Evolutionary conservation across 2,113 vertebrate species (phyloP).

Genomic region (Pandion haliaetus): DNA sequence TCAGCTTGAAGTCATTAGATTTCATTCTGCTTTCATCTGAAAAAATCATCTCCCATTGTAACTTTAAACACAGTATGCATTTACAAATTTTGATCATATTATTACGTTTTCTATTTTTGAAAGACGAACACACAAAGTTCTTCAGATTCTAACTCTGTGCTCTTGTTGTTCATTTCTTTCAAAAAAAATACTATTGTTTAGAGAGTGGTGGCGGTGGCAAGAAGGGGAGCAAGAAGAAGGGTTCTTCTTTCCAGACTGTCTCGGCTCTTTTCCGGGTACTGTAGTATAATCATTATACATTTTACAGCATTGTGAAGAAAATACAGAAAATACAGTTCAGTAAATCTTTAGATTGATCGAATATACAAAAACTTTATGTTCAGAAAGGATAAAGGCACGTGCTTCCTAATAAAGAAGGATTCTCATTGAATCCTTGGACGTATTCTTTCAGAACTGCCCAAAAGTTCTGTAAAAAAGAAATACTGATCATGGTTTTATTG

Average conservation of each 20-base stretch:
- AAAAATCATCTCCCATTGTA: background rate
- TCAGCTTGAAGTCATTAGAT: background rate
- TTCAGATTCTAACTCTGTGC: background rate
- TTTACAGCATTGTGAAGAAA: background rate
- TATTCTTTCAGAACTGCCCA: background rate
- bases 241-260: conserved; percentile 95
- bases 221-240: conserved; percentile 92
- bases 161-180: background rate
- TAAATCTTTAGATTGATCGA: background rate
- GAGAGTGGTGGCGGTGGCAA: conserved; percentile 66
- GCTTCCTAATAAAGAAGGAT: background rate
- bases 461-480: background rate
- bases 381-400: background rate
- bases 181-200: background rate
- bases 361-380: background rate
- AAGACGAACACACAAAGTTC: background rate
- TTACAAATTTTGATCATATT: background rate
- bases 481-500: background rate
- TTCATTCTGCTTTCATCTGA: background rate
- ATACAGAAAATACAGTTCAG: background rate
- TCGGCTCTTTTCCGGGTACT: conserved; percentile 89
- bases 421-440: background rate
- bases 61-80: background rate
- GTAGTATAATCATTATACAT: background rate
- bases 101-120: background rate